phyloP scores from a whole-genome alignment of 2,888 invertebrate species.

The Drosophila kuntzei region DNA sequence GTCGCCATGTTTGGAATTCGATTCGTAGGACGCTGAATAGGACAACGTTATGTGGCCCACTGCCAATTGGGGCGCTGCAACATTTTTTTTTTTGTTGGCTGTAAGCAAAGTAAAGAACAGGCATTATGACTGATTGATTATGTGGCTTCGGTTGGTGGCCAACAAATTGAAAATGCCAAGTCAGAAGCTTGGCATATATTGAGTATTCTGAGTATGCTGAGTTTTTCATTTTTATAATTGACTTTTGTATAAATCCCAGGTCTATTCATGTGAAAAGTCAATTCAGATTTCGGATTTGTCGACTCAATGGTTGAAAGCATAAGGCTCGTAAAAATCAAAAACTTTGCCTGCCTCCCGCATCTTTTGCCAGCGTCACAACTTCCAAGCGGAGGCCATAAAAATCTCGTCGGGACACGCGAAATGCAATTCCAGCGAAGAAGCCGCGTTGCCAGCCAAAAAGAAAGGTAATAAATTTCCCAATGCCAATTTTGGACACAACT shows the following conservation, averaged over 20 bases:
- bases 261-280: constrained; percentile 41
- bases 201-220: background rate
- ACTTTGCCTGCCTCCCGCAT: constrained; percentile 2
- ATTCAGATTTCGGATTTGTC: constrained; percentile 52
- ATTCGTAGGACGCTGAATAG: constrained; percentile 20
- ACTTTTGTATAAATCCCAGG: constrained; percentile 50
- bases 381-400: constrained; percentile 43
- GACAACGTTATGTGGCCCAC: constrained; percentile 54
- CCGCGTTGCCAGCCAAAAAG: constrained; percentile 53
- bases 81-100: constrained; percentile 44
- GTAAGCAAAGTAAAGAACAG: constrained; percentile 36
- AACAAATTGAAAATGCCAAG: constrained; percentile 54
- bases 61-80: constrained; percentile 48
- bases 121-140: constrained; percentile 56
- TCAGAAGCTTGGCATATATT: constrained; percentile 33
- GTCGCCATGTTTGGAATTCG: constrained; percentile 48
- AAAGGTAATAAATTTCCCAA: constrained; percentile 74
- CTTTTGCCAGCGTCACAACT: background rate
- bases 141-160: constrained; percentile 38
- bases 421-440: constrained; percentile 46
- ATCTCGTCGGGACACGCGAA: constrained; percentile 15
- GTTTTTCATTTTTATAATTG: constrained; percentile 54
- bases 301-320: constrained; percentile 37
- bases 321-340: constrained; percentile 53
- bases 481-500: constrained; percentile 73